Evolutionary conservation across 2,113 vertebrate species (phyloP).

Genomic region (Damaliscus lunatus): DNA sequence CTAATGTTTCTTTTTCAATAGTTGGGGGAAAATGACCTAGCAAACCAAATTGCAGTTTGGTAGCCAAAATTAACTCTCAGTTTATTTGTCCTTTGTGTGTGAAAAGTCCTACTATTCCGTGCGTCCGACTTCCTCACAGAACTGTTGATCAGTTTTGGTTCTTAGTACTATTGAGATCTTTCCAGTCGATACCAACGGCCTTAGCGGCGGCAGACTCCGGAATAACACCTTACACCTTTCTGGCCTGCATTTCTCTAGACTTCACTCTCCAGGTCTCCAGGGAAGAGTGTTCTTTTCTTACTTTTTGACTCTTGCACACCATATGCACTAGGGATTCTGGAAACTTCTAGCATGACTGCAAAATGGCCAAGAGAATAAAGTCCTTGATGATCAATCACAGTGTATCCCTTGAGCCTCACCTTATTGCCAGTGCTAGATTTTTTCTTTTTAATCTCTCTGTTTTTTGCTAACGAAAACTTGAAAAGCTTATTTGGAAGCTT

Average conservation of each 20-base stretch:
- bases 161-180: slow-evolving; percentile 81
- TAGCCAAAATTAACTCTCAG: slow-evolving; percentile 87
- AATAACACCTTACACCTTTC: slow-evolving; percentile 82
- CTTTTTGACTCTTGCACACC: slow-evolving; percentile 84
- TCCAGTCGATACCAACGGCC: slow-evolving; percentile 84
- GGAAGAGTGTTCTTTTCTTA: slow-evolving; percentile 80
- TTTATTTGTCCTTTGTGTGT: slow-evolving; percentile 84
- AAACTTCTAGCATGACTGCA: slow-evolving; percentile 84
- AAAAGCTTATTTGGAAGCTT: slow-evolving; percentile 84
- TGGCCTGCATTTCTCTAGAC: slow-evolving; percentile 83
- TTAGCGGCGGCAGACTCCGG: slow-evolving; percentile 85
- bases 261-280: slow-evolving; percentile 77
- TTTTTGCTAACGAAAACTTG: slow-evolving; percentile 82
- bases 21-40: slow-evolving; percentile 85
- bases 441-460: slow-evolving; percentile 78
- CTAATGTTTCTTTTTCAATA: slow-evolving; percentile 85
- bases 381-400: slow-evolving; percentile 81
- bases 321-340: slow-evolving; percentile 87
- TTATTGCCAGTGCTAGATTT: slow-evolving; percentile 85
- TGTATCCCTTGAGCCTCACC: slow-evolving; percentile 84
- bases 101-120: slow-evolving; percentile 81
- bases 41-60: slow-evolving; percentile 89
- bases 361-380: slow-evolving; percentile 82
- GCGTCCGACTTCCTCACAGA: slow-evolving; percentile 79
- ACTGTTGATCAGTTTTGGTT: slow-evolving; percentile 79